Conservation (phyloP, 1,140 invertebrate genomes). For the Ericerus pela region DNA sequence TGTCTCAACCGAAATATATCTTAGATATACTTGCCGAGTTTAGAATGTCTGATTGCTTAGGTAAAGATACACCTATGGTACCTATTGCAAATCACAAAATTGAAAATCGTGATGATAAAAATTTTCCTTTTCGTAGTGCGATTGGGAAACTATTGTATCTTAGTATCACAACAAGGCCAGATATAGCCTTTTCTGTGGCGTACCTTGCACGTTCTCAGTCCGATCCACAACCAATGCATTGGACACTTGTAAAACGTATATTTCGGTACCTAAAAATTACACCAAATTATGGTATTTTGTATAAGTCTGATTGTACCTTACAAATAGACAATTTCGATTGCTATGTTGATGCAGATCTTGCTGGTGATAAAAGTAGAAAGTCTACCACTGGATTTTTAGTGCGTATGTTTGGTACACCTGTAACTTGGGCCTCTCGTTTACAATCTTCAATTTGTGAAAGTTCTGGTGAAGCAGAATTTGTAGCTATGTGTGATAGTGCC, state of each 20-base stretch:
- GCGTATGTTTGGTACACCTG: constrained; percentile 20
- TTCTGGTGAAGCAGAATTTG: constrained; percentile 19
- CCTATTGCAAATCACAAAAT: constrained; percentile 13
- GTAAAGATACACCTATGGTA: constrained; percentile 23
- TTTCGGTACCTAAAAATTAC: constrained; percentile 29
- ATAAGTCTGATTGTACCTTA: not conserved
- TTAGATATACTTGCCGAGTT: constrained; percentile 22
- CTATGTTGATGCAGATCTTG: constrained; percentile 29
- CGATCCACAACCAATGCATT: constrained; percentile 2
- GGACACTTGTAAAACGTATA: constrained; percentile 22
- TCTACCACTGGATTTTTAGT: constrained; percentile 28
- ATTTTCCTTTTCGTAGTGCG: constrained; percentile 22
- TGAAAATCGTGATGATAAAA: constrained; percentile 13
- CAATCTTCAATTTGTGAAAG: constrained; percentile 14
- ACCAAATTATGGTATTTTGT: constrained; percentile 18
- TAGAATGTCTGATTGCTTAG: constrained; percentile 22
- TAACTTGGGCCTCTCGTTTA: constrained; percentile 24
- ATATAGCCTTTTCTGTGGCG: constrained; percentile 28
- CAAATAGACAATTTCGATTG: not conserved
- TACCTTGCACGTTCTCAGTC: constrained; percentile 18
- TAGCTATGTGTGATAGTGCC: constrained; percentile 10
- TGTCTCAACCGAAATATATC: constrained; percentile 22
- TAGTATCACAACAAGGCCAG: constrained; percentile 26
- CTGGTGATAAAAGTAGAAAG: constrained; percentile 23
- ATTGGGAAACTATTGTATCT: constrained; percentile 28